Conservation (phyloP, 2,113 vertebrate species). For the Spermophilus dauricus region DNA sequence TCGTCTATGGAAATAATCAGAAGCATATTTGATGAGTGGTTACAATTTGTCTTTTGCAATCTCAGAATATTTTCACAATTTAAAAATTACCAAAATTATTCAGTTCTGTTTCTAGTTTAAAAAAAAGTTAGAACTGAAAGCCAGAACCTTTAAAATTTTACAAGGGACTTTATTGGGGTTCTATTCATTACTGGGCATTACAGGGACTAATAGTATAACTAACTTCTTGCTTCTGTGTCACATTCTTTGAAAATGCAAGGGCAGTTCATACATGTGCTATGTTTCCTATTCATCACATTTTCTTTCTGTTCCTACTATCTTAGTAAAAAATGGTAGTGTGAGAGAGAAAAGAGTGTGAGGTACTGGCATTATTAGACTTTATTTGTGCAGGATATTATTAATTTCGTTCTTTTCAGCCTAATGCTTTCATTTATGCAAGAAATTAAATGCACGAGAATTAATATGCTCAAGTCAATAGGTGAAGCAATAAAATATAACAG, state of each 20-base stretch:
- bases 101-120: neutral
- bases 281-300: slow-evolving; percentile 31
- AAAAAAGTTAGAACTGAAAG: neutral
- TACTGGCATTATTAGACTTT: neutral
- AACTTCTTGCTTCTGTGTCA: neutral
- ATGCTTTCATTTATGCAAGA: slow-evolving; percentile 56
- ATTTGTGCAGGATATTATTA: slow-evolving; percentile 8
- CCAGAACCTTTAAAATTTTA: neutral
- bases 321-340: neutral
- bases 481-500: slow-evolving; percentile 49
- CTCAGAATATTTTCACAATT: neutral
- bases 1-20: neutral
- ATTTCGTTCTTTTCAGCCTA: slow-evolving; percentile 48
- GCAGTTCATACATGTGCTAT: neutral
- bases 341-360: neutral
- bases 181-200: neutral
- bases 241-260: slow-evolving; percentile 10
- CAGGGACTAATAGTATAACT: neutral
- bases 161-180: neutral
- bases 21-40: neutral
- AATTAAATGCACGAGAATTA: slow-evolving; percentile 68
- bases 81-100: slow-evolving; percentile 12
- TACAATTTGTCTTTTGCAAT: neutral
- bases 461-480: slow-evolving; percentile 52
- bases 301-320: neutral